A percentile compares a stretch with the other conserved stretches of the same genome.
phyloP scores from a whole-genome alignment of 2,113 vertebrate genomes.

The Cheirogaleus medius region DNA sequence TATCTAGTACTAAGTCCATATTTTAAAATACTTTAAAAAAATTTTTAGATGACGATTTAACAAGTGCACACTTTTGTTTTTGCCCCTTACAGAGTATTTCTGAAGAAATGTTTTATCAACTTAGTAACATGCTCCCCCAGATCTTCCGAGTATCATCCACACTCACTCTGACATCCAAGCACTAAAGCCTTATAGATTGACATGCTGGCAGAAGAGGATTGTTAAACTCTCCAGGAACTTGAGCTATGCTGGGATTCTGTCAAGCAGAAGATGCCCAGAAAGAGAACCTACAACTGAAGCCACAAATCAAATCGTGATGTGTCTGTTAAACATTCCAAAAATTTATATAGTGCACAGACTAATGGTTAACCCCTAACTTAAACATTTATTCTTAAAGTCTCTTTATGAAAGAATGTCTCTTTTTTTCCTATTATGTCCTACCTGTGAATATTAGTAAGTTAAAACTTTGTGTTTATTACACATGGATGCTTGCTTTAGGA shows the following conservation, averaged over 20 bases:
- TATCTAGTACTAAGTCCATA: background rate
- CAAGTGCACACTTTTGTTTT: background rate
- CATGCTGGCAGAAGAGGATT: background rate
- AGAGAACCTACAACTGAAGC: background rate
- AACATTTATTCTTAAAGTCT: background rate
- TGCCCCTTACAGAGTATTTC: conserved; percentile 92
- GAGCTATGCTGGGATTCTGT: conserved; percentile 1
- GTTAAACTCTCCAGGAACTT: background rate
- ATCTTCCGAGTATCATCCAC: conserved; percentile 98
- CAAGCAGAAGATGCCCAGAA: conserved; percentile 26
- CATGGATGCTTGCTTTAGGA: background rate
- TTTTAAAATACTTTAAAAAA: conserved; percentile 21
- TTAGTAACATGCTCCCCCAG: conserved; percentile 99
- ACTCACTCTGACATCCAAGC: conserved; percentile 91
- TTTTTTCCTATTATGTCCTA: background rate
- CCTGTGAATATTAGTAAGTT: background rate
- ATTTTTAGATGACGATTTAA: background rate
- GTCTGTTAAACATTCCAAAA: background rate
- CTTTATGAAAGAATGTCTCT: background rate
- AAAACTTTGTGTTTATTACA: background rate
- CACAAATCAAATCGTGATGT: background rate
- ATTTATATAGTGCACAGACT: background rate
- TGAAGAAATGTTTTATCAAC: conserved; percentile 98
- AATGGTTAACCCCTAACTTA: background rate
- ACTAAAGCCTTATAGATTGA: conserved; percentile 70